A percentile compares a stretch with the other conserved stretches of the same genome.
Conservation (phyloP, 2,797 vertebrate genomes). For the Hoplostethus atlanticus region DNA sequence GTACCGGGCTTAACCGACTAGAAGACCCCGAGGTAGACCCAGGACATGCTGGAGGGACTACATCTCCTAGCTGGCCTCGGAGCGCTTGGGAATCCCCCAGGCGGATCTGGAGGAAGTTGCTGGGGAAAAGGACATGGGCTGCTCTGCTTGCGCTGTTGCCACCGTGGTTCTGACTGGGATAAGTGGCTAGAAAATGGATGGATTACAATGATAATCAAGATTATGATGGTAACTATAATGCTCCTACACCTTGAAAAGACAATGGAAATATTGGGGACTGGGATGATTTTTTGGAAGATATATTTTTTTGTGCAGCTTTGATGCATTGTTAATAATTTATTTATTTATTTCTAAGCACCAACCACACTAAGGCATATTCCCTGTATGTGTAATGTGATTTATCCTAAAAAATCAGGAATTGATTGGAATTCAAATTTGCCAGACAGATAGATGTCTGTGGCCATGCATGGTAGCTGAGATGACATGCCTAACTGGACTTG, state of each 20-base stretch:
- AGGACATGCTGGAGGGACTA: too few species aligned
- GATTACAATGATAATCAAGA: neutral
- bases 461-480: slow-evolving; percentile 11
- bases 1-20: too few species aligned
- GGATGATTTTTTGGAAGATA: neutral
- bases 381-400: neutral
- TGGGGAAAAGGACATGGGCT: too few species aligned
- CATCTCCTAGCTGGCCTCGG: too few species aligned
- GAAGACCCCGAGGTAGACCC: too few species aligned
- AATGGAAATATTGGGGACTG: slow-evolving; percentile 8
- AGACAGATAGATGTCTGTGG: neutral
- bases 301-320: slow-evolving; percentile 29
- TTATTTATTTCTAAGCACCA: neutral
- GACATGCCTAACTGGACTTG: slow-evolving; percentile 4
- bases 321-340: slow-evolving; percentile 25
- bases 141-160: too few species aligned
- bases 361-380: neutral
- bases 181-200: too few species aligned
- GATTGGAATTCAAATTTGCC: neutral
- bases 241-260: slow-evolving; percentile 17
- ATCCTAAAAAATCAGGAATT: neutral
- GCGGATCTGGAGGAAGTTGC: too few species aligned
- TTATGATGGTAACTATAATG: neutral
- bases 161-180: too few species aligned
- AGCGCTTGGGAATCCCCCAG: too few species aligned